A percentile compares a stretch with the other conserved stretches of the same genome.
Conservation (phyloP, 2,113 vertebrate genomes). For the Mixornis gularis region DNA sequence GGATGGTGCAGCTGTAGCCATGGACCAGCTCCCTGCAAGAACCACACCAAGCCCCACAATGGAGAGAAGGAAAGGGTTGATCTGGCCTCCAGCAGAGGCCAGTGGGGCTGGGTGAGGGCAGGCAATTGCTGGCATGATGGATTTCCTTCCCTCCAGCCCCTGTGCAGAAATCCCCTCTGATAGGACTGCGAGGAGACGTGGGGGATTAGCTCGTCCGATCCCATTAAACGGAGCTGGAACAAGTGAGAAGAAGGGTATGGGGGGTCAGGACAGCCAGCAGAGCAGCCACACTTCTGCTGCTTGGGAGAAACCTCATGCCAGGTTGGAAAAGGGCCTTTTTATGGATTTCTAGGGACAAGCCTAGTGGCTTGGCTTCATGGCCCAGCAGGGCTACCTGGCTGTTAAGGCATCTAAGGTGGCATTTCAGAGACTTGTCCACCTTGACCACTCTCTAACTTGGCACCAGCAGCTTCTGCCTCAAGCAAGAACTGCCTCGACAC, state of each 20-base stretch:
- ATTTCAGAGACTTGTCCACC: background rate
- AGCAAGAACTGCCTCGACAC: background rate
- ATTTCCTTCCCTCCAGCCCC: background rate
- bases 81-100: accelerated
- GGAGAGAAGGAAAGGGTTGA: background rate
- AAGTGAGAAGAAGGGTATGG: background rate
- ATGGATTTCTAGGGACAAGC: background rate
- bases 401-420: background rate
- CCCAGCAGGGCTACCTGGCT: background rate
- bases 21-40: background rate
- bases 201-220: background rate
- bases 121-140: accelerated
- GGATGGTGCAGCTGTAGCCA: background rate
- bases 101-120: background rate
- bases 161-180: background rate
- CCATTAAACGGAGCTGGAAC: conserved; percentile 16
- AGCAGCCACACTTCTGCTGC: background rate
- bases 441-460: accelerated
- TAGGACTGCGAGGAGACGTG: accelerated
- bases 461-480: background rate
- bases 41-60: accelerated
- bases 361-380: accelerated
- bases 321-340: background rate
- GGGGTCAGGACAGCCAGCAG: background rate
- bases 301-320: background rate